Conservation (phyloP, 2,888 invertebrate genomes). For the Macaria liturata region DNA sequence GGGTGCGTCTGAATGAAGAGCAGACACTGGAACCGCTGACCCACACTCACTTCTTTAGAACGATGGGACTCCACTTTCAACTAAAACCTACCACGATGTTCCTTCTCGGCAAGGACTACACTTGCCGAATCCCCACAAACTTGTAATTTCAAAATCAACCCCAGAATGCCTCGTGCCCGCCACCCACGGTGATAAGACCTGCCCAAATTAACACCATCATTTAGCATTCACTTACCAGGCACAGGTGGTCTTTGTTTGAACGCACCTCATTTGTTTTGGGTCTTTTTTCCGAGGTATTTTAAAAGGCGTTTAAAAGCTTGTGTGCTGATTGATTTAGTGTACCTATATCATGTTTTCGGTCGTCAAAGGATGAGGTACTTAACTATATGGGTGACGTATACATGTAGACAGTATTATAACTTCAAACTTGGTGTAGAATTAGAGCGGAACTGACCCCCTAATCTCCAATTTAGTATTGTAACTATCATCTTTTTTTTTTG, state of each 20-base stretch:
- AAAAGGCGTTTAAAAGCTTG: slow-evolving; percentile 32
- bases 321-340: slow-evolving; percentile 20
- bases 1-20: no score
- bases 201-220: slow-evolving; percentile 69
- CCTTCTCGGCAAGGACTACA: no score
- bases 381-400: no score
- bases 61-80: no score
- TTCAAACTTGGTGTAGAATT: no score
- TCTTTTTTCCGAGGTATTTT: slow-evolving; percentile 37
- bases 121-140: neutral
- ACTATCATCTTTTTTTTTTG: no score
- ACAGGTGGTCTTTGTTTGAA: slow-evolving; percentile 81
- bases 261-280: slow-evolving; percentile 41
- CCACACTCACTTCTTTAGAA: no score
- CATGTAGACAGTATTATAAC: no score
- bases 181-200: slow-evolving; percentile 39
- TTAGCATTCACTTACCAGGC: slow-evolving; percentile 70
- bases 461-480: no score
- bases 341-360: slow-evolving; percentile 3
- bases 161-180: slow-evolving; percentile 8
- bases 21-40: no score
- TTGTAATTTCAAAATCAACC: slow-evolving; percentile 10
- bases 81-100: no score
- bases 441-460: no score
- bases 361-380: neutral